Percentiles rank a stretch among this genome's conserved stretches.
Conservation (phyloP, 2,113 vertebrate species). For the Clarias gariepinus region DNA sequence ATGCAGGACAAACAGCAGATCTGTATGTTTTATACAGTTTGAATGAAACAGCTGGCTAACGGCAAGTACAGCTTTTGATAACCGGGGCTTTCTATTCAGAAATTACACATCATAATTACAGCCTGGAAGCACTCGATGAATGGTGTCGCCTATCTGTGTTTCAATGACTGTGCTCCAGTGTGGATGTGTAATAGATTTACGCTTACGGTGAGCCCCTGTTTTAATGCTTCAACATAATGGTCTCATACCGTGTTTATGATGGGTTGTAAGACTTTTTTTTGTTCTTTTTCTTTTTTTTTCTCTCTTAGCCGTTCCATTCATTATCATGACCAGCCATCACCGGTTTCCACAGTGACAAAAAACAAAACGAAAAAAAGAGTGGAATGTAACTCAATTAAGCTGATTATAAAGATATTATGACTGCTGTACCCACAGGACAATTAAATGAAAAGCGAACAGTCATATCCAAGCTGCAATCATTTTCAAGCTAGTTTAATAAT, state of each 20-base stretch:
- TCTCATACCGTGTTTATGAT: background rate
- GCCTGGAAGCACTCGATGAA: background rate
- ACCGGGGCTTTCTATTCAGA: background rate
- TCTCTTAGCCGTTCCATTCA: background rate
- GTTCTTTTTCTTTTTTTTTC: background rate
- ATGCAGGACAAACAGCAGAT: background rate
- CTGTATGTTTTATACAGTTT: background rate
- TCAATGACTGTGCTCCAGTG: background rate
- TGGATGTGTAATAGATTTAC: background rate
- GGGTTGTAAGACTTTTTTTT: background rate
- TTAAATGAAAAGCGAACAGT: slow-evolving; percentile 12
- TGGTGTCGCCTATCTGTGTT: no score
- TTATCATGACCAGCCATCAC: background rate
- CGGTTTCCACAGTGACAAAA: background rate
- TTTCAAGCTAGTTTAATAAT: slow-evolving; percentile 26
- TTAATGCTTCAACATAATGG: background rate
- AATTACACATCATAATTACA: background rate
- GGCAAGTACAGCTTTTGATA: background rate
- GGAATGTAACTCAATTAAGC: slow-evolving; percentile 4
- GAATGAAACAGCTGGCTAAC: background rate
- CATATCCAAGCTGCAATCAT: slow-evolving; percentile 21
- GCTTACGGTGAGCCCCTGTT: no score
- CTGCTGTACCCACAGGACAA: slow-evolving; percentile 15
- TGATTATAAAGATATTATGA: slow-evolving; percentile 27
- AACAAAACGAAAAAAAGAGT: background rate